Evolutionary conservation across 64 coral and sea anemone species (phyloP), one percentile per base, ranked within the genome.

Genomic region (Montipora cactus): DNA sequence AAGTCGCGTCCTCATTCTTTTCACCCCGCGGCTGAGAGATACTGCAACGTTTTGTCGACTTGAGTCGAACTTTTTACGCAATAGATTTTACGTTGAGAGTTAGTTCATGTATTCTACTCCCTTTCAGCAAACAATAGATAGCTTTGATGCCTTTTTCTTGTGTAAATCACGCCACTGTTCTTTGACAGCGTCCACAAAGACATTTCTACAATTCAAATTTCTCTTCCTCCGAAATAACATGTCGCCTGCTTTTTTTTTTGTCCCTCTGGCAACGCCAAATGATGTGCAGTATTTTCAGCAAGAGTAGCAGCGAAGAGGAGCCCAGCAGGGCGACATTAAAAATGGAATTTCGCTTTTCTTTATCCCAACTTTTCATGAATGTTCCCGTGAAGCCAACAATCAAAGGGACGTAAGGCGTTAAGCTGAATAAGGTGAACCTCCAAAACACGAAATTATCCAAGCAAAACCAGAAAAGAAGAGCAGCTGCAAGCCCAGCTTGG

Each of bases 381-480:
- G 90, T 95, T 77, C 96, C 96, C 16, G 89, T 87, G 52, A 95
- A 95, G 19, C 84, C 96, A 4, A 98, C 93, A 7, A 95, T 78
- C 14, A 98, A 72, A 0, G 89, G 83, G 11, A 92, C 89, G 51
- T 95, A 98, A 15, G 94, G 88, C 15, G 96, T 95, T 37, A 98
- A 15, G 45, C 93, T 95, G 88, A 89, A 95, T 1, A 81, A 70
- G 0, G 96, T 98, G 64, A 79, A 95, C 47, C 77, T 37, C 37
- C 88, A 46, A 51, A 98, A 89, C 4, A 98, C 96, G 48, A 98
- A 98, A 70, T 77, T 89, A 20, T 98, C 96, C 74, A 98, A 74
- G 68, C 88, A 91, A 20, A 98, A 98, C 93, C 96, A 94, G 77
- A 98, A 98, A 20, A 98, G 76, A 67, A 98, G 81, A 12, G 91